Percentiles rank a stretch among this genome's conserved stretches.
These are phyloP conservation scores for Seriola aureovittata DNA, from an alignment of 2,113 vertebrate genomes.

Conservation along the genomic window DNA sequence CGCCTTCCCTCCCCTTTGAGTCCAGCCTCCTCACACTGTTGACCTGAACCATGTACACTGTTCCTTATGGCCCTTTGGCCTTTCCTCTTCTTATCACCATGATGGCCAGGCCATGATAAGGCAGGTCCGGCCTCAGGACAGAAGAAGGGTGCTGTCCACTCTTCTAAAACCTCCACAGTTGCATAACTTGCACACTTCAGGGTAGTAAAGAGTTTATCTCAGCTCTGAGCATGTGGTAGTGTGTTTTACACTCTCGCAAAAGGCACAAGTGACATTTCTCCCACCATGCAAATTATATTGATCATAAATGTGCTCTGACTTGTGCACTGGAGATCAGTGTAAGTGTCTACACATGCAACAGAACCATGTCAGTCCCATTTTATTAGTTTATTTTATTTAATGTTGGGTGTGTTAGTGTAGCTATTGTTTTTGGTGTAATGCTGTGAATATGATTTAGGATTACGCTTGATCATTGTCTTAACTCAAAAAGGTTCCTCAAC, in stretches of 20 bases:
- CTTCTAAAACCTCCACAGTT: constrained; percentile 61
- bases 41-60: constrained; percentile 76
- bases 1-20: constrained; percentile 70
- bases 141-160: constrained; percentile 70
- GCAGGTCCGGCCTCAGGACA: constrained; percentile 71
- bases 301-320: constrained; percentile 16
- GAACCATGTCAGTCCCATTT: background rate
- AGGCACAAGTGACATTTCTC: constrained; percentile 26
- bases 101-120: constrained; percentile 76
- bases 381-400: background rate
- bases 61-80: constrained; percentile 80
- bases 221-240: constrained; percentile 35
- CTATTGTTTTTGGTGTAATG: background rate
- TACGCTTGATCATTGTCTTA: constrained; percentile 2
- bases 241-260: constrained; percentile 48
- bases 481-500: background rate
- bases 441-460: background rate
- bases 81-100: constrained; percentile 84
- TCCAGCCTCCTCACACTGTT: constrained; percentile 75
- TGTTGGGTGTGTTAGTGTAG: background rate
- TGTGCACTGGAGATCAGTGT: background rate
- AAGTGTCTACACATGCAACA: background rate
- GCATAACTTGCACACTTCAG: constrained; percentile 71
- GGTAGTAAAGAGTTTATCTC: constrained; percentile 70
- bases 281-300: constrained; percentile 14